Evolutionary conservation across 2,113 vertebrate genomes (phyloP), one percentile per base, ranked within the genome.

Genomic region (Empidonax alnorum): DNA sequence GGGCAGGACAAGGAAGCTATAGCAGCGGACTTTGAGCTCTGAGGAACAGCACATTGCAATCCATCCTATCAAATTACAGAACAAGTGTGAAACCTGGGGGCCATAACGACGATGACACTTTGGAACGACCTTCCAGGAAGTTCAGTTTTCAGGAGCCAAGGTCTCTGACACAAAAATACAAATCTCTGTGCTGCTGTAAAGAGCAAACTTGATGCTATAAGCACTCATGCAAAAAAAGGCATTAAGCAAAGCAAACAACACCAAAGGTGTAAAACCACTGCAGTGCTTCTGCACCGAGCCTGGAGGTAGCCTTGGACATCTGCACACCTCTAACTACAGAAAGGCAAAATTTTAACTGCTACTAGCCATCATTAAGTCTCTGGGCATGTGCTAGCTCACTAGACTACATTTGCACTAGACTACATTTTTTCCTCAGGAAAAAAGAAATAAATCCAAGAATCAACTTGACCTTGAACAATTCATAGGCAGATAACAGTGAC

Each of bases 401-500:
- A 37, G 61, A 73, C 59, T 84, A 52, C 53, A 58, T 27, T 2
- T 65, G 44, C 79, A 68, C 63, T 52, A 37, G 52, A 73, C 55
- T 80, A 52, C 53, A 55, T 27, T 3, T 65, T 41, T 44, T 44
- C 44, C 50, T 66, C 1, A 0, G 3, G 8, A 3, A 23, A 87
- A 78, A 89, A 63, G 35, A 53, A 69, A 13, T 3, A 76, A 65
- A 72, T 35, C 25, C 24, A 91, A 74, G 49, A 90, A 92, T 58
- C 76, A 90, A 42, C 25, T 39, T 82, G 88, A 95, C 93, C 94
- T 87, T 93, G 73, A 95, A 89, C 23, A 84, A 84, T 42, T 90
- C 66, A 81, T 28, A 82, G 7, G n/a, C 24, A 90, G 83, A 63
- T 89, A 95, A 92, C 83, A 86, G 22, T 52, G 73, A 93, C 92